These are phyloP conservation scores for Phrynocephalus guinanensis DNA, from an alignment of 2,797 vertebrate genomes.

Conservation along the genomic window DNA sequence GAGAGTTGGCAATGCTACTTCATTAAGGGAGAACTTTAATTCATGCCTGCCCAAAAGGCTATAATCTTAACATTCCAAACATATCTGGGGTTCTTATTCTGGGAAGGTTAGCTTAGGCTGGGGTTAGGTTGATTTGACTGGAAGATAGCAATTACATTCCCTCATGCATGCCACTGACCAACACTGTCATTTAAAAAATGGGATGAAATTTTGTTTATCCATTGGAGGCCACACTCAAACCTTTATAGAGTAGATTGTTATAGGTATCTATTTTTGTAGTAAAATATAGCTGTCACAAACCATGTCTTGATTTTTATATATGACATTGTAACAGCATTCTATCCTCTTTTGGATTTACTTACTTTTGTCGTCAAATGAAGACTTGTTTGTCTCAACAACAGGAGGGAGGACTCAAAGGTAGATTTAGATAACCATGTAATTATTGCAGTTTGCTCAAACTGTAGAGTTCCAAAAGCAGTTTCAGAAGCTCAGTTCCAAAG, in stretches of 20 bases:
- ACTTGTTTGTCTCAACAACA: constrained; percentile 18
- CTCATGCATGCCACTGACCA: constrained; percentile 10
- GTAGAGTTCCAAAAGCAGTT: neutral
- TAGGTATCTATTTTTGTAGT: constrained; percentile 53
- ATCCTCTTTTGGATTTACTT: constrained; percentile 14
- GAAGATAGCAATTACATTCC: constrained; percentile 20
- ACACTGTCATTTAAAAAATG: constrained; percentile 25
- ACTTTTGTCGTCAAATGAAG: constrained; percentile 15
- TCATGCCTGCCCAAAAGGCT: neutral
- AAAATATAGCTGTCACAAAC: constrained; percentile 48
- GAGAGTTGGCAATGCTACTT: neutral
- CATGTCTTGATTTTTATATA: constrained; percentile 47
- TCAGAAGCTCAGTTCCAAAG: neutral
- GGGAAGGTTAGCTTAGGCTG: constrained; percentile 8
- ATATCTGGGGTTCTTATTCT: constrained; percentile 26
- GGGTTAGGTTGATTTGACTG: constrained; percentile 7
- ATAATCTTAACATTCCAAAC: constrained; percentile 31
- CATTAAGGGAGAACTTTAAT: constrained; percentile 22
- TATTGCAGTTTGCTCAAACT: neutral
- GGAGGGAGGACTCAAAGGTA: neutral
- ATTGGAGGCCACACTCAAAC: constrained; percentile 20
- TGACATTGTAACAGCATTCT: constrained; percentile 27
- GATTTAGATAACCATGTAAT: neutral
- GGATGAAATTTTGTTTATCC: constrained; percentile 35
- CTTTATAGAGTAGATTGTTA: constrained; percentile 36